Base-by-base conservation (phyloP, 2,888 invertebrate species). In the Ceramica pisi region DNA sequence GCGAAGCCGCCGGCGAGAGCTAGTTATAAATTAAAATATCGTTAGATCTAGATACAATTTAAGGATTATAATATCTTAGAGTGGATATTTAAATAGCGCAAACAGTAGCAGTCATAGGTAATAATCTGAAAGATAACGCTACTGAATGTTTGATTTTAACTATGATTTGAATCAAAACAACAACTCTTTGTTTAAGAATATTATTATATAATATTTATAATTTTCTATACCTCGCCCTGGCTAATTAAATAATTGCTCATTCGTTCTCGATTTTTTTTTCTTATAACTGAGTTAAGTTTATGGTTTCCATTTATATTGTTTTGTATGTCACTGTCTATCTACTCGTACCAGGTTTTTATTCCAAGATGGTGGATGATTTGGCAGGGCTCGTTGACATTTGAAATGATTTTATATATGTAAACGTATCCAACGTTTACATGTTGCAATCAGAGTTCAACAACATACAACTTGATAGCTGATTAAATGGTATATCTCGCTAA, bases 61-160 rank as follows among this genome's bases (percentile, higher is more conserved):
- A 16, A 41, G 16, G 50, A 73, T 77, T 21, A 41, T 26, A 67
- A 38, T 57, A 75, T 67, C 51, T 55, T 63, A 59, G 23, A 67
- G 23, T 46, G 16, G 26, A 23, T 57, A 21, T 21, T 62, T 51
- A 46, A 65, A 56, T 78, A 41, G 26, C 61, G 48, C 35, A 21
- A 73, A 79, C 76, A 59, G 76, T 79, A 77, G 77, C 75, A 60
- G 14, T 51, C 44, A 35, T 57, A 21, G 64, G 23, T 26, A 59
- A 57, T 48, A 14, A 55, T 78, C 61, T 53, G 19, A 12, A 57
- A 79, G 76, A 76, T 79, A 76, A 41, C 41, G 56, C 16, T 21
- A 41, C 41, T 38, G 7, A 23, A 12, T 57, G 50, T 57, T 57
- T 75, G 57, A 74, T 75, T 35, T 72, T 21, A 69, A 74, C 26